A percentile compares a stretch with the other conserved stretches of the same genome.
Evolutionary conservation across 2,113 vertebrate species (phyloP).

Genomic region (Micronycteris hirsuta): DNA sequence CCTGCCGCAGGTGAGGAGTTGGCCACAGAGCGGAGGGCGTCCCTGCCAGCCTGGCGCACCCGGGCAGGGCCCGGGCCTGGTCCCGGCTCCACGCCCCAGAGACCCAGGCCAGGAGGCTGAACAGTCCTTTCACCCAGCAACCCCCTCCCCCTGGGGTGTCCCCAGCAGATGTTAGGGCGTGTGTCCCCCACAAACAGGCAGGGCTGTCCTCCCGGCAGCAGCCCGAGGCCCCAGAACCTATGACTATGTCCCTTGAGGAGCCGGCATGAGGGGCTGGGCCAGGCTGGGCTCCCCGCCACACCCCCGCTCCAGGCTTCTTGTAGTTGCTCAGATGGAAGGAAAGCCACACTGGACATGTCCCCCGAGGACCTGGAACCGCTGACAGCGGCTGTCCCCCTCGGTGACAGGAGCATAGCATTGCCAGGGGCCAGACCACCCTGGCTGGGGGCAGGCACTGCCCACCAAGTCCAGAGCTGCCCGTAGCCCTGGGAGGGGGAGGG

Average conservation of each 20-base stretch:
- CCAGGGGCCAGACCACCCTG: not conserved
- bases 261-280: not conserved
- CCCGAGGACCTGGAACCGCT: not conserved
- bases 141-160: not conserved
- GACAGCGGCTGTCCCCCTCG: not conserved
- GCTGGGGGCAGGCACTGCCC: not conserved
- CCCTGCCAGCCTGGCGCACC: not conserved
- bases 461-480: no score
- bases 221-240: not conserved
- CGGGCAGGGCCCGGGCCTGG: rapidly evolving
- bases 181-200: rapidly evolving
- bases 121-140: rapidly evolving
- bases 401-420: not conserved
- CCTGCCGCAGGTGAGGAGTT: not conserved
- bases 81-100: not conserved
- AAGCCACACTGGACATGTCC: not conserved
- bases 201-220: not conserved
- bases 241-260: rapidly evolving
- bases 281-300: not conserved
- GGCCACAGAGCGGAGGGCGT: rapidly evolving
- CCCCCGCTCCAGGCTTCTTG: no score
- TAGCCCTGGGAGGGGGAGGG: not conserved
- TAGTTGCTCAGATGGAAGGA: not conserved
- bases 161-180: not conserved
- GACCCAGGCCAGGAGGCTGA: not conserved